A percentile compares a stretch with the other conserved stretches of the same genome.
These are phyloP conservation scores for Adelges cooleyi DNA, from an alignment of 1,140 invertebrate genomes.

Conservation along the genomic window DNA sequence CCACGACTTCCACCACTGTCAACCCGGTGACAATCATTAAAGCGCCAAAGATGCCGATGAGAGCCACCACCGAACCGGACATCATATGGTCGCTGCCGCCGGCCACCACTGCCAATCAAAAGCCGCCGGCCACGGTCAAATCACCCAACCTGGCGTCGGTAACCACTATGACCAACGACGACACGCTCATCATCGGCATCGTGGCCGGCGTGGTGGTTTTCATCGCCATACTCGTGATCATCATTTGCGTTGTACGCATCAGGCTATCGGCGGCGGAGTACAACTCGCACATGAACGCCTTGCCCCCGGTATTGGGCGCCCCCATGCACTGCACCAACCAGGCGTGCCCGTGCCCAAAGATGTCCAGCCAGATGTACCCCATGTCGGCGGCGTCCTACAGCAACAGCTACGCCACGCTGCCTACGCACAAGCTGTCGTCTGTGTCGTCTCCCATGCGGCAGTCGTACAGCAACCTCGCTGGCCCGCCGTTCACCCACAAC, in stretches of 20 bases:
- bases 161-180: slow-evolving; percentile 61
- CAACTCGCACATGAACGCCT: slow-evolving; percentile 44
- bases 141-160: slow-evolving; percentile 34
- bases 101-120: slow-evolving; percentile 43
- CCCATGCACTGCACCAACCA: slow-evolving; percentile 39
- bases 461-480: slow-evolving; percentile 35
- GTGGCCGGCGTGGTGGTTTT: slow-evolving; percentile 82
- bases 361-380: slow-evolving; percentile 30
- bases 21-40: slow-evolving; percentile 36
- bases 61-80: slow-evolving; percentile 56
- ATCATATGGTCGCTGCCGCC: slow-evolving; percentile 77
- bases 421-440: slow-evolving; percentile 34
- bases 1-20: slow-evolving; percentile 37
- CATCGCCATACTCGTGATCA: slow-evolving; percentile 73
- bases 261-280: slow-evolving; percentile 37
- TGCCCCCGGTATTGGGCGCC: slow-evolving; percentile 50
- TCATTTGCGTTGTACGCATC: slow-evolving; percentile 70
- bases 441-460: slow-evolving; percentile 33
- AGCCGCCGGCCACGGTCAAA: slow-evolving; percentile 42
- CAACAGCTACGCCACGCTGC: slow-evolving; percentile 35
- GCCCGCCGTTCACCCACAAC: slow-evolving; percentile 33
- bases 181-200: slow-evolving; percentile 82
- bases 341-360: slow-evolving; percentile 32
- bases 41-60: slow-evolving; percentile 37
- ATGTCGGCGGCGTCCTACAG: slow-evolving; percentile 32